A percentile compares a stretch with the other conserved stretches of the same genome.
Conservation (phyloP, 2,113 vertebrate genomes). For the Arothron firmamentum region DNA sequence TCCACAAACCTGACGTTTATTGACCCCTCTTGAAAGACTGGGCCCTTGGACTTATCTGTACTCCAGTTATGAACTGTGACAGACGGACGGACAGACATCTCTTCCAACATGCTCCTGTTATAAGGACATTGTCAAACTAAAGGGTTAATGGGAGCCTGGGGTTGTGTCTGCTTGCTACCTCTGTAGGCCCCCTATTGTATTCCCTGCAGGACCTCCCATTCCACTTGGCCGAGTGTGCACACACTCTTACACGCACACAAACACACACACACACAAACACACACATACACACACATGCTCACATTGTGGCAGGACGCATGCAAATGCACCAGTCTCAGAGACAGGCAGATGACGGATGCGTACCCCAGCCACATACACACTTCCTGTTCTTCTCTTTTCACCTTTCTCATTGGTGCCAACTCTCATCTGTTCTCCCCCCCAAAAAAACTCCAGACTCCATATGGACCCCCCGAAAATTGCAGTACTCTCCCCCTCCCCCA, state of each 20-base stretch:
- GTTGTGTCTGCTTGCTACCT: slow-evolving; percentile 59
- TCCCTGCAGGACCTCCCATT: slow-evolving; percentile 66
- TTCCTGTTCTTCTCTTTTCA: slow-evolving; percentile 20
- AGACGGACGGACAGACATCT: too few relatives aligned
- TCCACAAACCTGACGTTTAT: too few relatives aligned
- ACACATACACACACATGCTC: too few relatives aligned
- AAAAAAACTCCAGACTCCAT: slow-evolving; percentile 56
- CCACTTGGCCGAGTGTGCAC: slow-evolving; percentile 65
- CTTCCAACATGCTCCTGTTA: neutral
- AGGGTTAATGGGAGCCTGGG: slow-evolving; percentile 66
- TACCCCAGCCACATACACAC: slow-evolving; percentile 14
- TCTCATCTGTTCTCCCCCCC: slow-evolving; percentile 68
- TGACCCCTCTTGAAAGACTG: too few relatives aligned
- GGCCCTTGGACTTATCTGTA: too few relatives aligned
- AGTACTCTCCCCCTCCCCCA: slow-evolving; percentile 23
- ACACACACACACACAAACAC: too few relatives aligned
- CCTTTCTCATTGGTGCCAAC: slow-evolving; percentile 44
- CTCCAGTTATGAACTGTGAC: too few relatives aligned
- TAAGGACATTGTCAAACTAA: slow-evolving; percentile 43
- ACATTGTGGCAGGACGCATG: too few relatives aligned
- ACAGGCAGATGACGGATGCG: slow-evolving; percentile 37
- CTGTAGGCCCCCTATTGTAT: slow-evolving; percentile 71
- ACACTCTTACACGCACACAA: slow-evolving; percentile 29
- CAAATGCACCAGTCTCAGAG: too few relatives aligned
- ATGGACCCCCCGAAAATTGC: slow-evolving; percentile 66